A percentile compares a stretch with the other conserved stretches of the same genome.
These are phyloP conservation scores for Girardinichthys multiradiatus DNA, from an alignment of 2,113 vertebrate species.

Conservation along the genomic window DNA sequence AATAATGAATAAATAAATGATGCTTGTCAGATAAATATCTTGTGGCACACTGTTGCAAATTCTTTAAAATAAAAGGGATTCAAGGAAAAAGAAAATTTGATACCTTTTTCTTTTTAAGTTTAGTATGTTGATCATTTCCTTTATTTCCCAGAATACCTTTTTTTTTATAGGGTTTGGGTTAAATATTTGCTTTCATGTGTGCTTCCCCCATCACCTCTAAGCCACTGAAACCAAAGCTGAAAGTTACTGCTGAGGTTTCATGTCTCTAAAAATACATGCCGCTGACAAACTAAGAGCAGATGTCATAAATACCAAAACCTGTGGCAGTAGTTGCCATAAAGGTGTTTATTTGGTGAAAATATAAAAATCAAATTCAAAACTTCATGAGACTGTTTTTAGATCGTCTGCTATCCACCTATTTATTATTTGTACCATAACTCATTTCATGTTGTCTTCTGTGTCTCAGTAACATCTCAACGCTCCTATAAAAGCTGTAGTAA, in stretches of 20 bases:
- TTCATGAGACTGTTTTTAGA: neutral
- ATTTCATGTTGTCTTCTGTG: neutral
- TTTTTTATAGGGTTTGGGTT: neutral
- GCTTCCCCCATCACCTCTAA: constrained; percentile 11
- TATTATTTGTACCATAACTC: neutral
- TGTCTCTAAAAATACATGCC: constrained; percentile 14
- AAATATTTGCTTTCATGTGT: constrained; percentile 23
- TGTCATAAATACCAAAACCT: constrained; percentile 11
- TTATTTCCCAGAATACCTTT: constrained; percentile 39
- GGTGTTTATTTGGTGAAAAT: neutral
- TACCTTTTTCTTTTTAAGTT: neutral
- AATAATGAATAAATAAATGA: neutral
- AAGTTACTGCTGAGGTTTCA: neutral
- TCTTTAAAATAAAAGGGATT: neutral
- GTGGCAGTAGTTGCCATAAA: neutral
- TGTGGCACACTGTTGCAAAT: neutral
- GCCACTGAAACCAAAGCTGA: constrained; percentile 20
- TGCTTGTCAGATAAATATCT: neutral
- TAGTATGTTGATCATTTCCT: constrained; percentile 24
- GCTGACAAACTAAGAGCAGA: constrained; percentile 34
- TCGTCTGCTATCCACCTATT: neutral
- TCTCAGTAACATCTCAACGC: too few species aligned
- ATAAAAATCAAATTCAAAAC: neutral
- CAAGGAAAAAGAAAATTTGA: neutral
- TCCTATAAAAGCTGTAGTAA: too few species aligned